Conservation (phyloP, 1,140 invertebrate species). For the Agraylea sexmaculata region DNA sequence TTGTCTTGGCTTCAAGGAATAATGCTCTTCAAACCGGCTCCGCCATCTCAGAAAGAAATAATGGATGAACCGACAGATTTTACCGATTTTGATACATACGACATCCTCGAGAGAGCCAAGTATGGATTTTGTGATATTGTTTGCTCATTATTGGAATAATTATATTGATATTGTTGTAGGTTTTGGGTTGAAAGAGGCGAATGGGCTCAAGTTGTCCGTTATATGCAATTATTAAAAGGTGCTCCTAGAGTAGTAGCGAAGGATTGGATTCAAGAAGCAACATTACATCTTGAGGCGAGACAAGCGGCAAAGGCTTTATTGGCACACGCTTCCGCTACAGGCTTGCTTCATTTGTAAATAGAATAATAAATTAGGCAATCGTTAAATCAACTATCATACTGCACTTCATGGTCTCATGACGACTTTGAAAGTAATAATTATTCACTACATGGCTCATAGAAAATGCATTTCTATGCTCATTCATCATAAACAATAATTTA, state of each 20-base stretch:
- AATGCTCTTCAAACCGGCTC: slow-evolving; percentile 42
- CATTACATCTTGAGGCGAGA: slow-evolving; percentile 75
- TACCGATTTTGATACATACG: slow-evolving; percentile 66
- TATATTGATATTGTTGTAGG: slow-evolving; percentile 37
- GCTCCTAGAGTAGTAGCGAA: slow-evolving; percentile 67
- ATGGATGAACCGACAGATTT: slow-evolving; percentile 58
- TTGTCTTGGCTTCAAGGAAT: slow-evolving; percentile 79
- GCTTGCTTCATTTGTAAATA: slow-evolving; percentile 51
- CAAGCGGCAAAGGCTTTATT: slow-evolving; percentile 79
- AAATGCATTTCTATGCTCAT: no score
- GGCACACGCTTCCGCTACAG: slow-evolving; percentile 68
- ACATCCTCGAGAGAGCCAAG: slow-evolving; percentile 77
- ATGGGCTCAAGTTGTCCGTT: slow-evolving; percentile 70
- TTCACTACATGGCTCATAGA: no score
- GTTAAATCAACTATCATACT: no score
- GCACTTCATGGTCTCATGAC: no score
- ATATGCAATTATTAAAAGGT: slow-evolving; percentile 82
- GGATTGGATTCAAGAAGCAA: slow-evolving; percentile 80
- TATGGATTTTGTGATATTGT: slow-evolving; percentile 28
- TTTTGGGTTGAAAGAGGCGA: slow-evolving; percentile 79
- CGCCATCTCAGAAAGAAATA: slow-evolving; percentile 56
- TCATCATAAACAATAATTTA: no score
- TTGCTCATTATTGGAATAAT: slow-evolving; percentile 5
- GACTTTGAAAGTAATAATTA: no score
- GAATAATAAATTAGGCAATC: no score